Evolutionary conservation across 1,140 invertebrate genomes (phyloP).

Genomic region (Caenorhabditis briggsae): DNA sequence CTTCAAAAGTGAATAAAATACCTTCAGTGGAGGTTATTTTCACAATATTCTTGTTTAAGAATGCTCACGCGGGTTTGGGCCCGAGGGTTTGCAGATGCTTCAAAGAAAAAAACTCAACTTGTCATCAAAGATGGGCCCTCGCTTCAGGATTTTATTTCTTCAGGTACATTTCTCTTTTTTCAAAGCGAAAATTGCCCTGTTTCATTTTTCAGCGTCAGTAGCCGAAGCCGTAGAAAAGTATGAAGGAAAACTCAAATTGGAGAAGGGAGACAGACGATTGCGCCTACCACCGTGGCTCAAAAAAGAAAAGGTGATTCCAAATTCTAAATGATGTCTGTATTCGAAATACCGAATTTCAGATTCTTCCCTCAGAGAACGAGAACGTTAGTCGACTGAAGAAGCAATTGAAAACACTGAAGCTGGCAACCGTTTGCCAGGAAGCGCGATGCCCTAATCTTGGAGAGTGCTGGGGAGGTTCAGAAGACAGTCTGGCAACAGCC

Average conservation of each 20-base stretch:
- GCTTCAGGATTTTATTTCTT: constrained; percentile 60
- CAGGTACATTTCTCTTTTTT: constrained; percentile 16
- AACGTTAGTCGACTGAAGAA: constrained; percentile 84
- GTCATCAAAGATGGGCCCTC: constrained; percentile 60
- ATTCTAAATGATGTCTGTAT: background rate
- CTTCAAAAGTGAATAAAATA: background rate
- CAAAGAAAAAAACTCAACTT: background rate
- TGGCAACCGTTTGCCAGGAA: constrained; percentile 98
- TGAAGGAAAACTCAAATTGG: constrained; percentile 65
- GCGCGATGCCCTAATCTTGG: constrained; percentile 97
- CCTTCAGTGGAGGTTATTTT: background rate
- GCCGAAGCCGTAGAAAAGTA: constrained; percentile 61
- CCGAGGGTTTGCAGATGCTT: constrained; percentile 32
- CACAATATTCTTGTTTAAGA: constrained; percentile 9
- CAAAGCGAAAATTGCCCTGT: background rate
- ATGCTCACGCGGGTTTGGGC: constrained; percentile 39
- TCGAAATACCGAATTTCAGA: constrained; percentile 1
- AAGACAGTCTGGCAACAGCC: constrained; percentile 81
- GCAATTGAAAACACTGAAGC: constrained; percentile 88
- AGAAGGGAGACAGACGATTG: constrained; percentile 68
- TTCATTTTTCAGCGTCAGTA: constrained; percentile 30
- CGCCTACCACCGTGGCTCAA: constrained; percentile 96
- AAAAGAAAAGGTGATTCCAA: constrained; percentile 79
- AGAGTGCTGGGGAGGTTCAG: constrained; percentile 93
- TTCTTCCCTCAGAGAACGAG: constrained; percentile 59